A percentile compares a stretch with the other conserved stretches of the same genome.
Evolutionary conservation across 2,888 invertebrate genomes (phyloP).

Genomic region (Busseola fusca): DNA sequence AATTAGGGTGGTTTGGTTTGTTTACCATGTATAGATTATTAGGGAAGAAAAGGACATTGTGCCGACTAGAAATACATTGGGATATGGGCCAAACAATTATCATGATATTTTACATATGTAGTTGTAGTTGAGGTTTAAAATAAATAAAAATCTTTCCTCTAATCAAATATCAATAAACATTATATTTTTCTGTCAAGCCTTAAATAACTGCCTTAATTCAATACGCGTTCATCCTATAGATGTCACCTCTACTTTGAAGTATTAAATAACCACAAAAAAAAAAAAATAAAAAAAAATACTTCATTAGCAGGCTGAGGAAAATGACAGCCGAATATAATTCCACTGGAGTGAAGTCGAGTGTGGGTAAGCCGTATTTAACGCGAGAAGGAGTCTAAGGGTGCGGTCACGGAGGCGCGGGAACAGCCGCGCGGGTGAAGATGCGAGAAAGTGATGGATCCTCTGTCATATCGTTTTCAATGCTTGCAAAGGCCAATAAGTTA

Average conservation of each 20-base stretch:
- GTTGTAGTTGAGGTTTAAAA: not conserved
- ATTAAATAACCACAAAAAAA: slow-evolving; percentile 46
- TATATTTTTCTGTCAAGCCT: slow-evolving; percentile 5
- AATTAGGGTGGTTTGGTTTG: too few relatives aligned
- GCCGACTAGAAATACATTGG: too few relatives aligned
- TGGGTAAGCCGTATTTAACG: slow-evolving; percentile 64
- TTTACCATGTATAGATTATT: too few relatives aligned
- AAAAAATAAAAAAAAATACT: slow-evolving; percentile 49
- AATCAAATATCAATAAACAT: slow-evolving; percentile 18
- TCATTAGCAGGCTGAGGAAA: slow-evolving; percentile 53
- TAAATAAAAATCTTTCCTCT: not conserved
- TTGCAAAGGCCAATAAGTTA: not conserved
- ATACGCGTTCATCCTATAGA: slow-evolving; percentile 46
- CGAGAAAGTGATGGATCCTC: not conserved
- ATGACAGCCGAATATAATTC: slow-evolving; percentile 58
- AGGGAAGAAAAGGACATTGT: too few relatives aligned
- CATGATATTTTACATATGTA: not conserved
- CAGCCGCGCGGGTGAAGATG: not conserved
- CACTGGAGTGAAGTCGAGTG: slow-evolving; percentile 58
- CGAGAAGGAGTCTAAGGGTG: slow-evolving; percentile 45
- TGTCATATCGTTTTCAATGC: not conserved
- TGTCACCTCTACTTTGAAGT: slow-evolving; percentile 52
- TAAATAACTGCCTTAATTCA: slow-evolving; percentile 29
- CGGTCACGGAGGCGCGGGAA: not conserved
- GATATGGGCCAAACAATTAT: not conserved